These are phyloP conservation scores for Proterorhinus semilunaris DNA, from an alignment of 2,113 vertebrate genomes.

Conservation along the genomic window DNA sequence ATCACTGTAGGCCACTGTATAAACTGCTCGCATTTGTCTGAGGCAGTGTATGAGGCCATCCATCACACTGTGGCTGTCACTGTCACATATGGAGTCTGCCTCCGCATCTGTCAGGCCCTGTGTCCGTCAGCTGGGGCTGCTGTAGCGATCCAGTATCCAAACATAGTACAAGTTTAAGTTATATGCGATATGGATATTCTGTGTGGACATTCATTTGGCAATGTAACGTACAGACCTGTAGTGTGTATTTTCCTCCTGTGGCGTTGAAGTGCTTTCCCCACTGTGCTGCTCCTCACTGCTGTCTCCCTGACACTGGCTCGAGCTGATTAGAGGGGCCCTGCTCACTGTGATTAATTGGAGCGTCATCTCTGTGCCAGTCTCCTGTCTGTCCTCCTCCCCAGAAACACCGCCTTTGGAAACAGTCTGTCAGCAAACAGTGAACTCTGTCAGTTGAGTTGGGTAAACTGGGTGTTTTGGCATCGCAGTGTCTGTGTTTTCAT, in stretches of 20 bases:
- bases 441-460: too few species aligned
- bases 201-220: too few species aligned
- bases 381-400: conserved; percentile 1
- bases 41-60: conserved; percentile 22
- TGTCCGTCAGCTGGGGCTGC: conserved; percentile 11
- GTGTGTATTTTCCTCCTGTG: conserved; percentile 18
- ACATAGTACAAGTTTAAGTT: too few species aligned
- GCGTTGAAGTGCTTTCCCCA: conserved; percentile 16
- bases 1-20: neutral
- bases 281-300: conserved; percentile 18
- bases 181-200: neutral
- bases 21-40: conserved; percentile 17
- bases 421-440: too few species aligned
- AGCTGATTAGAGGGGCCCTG: conserved; percentile 61
- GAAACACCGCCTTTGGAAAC: neutral
- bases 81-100: conserved; percentile 17
- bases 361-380: conserved; percentile 51
- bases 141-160: neutral
- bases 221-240: neutral
- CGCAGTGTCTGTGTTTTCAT: too few species aligned
- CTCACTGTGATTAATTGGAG: conserved; percentile 66
- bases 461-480: too few species aligned
- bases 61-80: conserved; percentile 18
- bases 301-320: conserved; percentile 30
- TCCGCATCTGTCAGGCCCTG: conserved; percentile 22